These are phyloP conservation scores for Muscicapa comitata DNA, from an alignment of 2,797 vertebrate species.

Conservation along the genomic window DNA sequence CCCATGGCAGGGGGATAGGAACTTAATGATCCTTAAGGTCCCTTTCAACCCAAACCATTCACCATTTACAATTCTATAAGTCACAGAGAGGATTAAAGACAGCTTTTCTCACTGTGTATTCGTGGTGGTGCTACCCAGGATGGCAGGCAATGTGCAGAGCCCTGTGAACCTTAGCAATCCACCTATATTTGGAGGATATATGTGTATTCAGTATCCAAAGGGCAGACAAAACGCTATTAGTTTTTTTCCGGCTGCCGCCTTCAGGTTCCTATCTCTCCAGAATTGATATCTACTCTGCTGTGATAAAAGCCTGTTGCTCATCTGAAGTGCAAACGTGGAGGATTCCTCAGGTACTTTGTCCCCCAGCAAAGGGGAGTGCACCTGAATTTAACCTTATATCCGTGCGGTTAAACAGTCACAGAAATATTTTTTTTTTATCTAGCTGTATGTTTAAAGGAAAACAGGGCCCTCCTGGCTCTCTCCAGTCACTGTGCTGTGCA, in stretches of 20 bases:
- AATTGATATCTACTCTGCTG: accelerated
- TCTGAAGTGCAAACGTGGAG: background rate
- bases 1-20: background rate
- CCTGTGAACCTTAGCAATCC: background rate
- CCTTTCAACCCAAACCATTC: background rate
- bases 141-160: background rate
- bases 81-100: background rate
- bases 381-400: background rate
- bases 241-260: background rate
- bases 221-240: background rate
- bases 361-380: background rate
- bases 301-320: background rate
- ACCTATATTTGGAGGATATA: background rate
- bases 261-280: background rate
- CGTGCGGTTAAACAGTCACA: accelerated
- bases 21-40: background rate
- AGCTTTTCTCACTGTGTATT: background rate
- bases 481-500: accelerated
- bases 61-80: accelerated
- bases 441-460: background rate
- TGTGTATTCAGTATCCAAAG: background rate
- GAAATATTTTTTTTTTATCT: background rate
- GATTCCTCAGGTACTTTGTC: background rate
- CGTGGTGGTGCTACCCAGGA: background rate
- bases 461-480: background rate